Conservation (phyloP, 2,888 invertebrate genomes). For the Seira sanloemensis region DNA sequence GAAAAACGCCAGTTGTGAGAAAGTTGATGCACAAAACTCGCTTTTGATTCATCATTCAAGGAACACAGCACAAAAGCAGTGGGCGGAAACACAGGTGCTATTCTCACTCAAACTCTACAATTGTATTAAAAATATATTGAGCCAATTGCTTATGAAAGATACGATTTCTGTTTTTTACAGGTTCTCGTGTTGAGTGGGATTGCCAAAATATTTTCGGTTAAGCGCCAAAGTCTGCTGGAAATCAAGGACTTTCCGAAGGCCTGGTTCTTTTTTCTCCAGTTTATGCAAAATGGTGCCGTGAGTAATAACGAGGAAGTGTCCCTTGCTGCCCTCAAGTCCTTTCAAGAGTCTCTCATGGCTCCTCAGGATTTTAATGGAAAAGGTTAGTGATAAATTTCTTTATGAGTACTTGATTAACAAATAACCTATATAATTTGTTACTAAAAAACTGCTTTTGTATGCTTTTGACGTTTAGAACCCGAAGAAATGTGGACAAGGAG, state of each 20-base stretch:
- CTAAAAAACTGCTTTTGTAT: neutral
- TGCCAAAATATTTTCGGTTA: conserved; percentile 94
- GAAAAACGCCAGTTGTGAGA: conserved; percentile 79
- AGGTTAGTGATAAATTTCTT: conserved; percentile 34
- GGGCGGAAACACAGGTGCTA: conserved; percentile 96
- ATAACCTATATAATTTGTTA: conserved; percentile 1
- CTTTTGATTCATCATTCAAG: conserved; percentile 98
- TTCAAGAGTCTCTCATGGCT: conserved; percentile 90
- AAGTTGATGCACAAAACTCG: conserved; percentile 93
- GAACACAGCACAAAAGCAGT: conserved; percentile 98
- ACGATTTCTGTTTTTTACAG: conserved; percentile 75
- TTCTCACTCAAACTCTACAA: neutral
- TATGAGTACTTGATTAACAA: neutral
- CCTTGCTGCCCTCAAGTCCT: conserved; percentile 95
- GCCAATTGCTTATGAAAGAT: neutral
- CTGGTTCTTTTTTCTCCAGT: conserved; percentile 95
- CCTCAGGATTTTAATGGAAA: conserved; percentile 55
- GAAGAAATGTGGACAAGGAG: conserved; percentile 69
- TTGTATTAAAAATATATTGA: neutral
- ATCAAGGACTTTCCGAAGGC: conserved; percentile 94
- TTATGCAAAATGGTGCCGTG: conserved; percentile 94
- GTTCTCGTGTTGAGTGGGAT: conserved; percentile 93
- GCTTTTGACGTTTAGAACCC: no score
- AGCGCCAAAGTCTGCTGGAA: conserved; percentile 87
- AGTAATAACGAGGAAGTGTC: conserved; percentile 96